Conservation (phyloP, 2,888 invertebrate species). For the Quadroppia sp. region DNA sequence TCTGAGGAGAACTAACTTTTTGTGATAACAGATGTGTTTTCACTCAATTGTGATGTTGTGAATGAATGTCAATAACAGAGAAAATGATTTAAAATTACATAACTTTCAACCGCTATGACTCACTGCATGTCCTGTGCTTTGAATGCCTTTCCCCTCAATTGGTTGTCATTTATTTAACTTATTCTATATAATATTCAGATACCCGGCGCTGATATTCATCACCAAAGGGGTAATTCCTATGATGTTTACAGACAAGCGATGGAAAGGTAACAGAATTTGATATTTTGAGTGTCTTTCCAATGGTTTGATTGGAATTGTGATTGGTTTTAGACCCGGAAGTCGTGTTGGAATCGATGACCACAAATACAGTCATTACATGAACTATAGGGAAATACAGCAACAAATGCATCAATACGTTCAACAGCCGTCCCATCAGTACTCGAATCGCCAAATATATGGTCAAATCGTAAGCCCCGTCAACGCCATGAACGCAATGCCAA, state of each 20-base stretch:
- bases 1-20: neutral
- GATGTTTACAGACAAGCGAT: conserved; percentile 37
- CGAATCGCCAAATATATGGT: neutral
- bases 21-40: no score
- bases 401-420: conserved; percentile 54
- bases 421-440: conserved; percentile 5
- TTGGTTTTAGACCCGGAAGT: conserved; percentile 56
- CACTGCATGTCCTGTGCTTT: neutral
- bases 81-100: no score
- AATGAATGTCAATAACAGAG: no score
- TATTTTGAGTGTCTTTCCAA: neutral
- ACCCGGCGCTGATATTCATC: neutral
- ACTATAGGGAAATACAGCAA: conserved; percentile 78
- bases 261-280: conserved; percentile 36
- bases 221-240: conserved; percentile 35
- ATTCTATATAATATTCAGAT: neutral
- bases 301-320: neutral
- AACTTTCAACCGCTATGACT: neutral
- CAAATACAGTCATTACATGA: conserved; percentile 69
- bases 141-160: neutral
- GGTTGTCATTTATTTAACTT: neutral
- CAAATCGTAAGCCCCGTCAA: neutral
- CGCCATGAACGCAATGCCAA: neutral
- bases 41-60: no score
- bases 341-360: conserved; percentile 59